A percentile compares a stretch with the other conserved stretches of the same genome.
phyloP scores from a whole-genome alignment of 1,140 invertebrate genomes.

The Ceratina calcarata region DNA sequence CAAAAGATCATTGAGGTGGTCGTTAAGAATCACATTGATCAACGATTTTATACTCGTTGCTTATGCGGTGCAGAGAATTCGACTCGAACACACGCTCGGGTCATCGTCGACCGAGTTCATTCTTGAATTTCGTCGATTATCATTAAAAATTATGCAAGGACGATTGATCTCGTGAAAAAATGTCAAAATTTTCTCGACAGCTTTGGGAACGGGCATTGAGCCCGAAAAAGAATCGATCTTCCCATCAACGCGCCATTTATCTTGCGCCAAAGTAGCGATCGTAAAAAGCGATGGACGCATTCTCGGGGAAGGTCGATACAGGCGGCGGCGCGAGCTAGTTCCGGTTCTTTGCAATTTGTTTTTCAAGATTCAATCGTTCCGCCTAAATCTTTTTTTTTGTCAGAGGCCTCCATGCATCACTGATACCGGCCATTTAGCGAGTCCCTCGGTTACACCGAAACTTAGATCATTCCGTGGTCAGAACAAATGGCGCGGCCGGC shows the following conservation, averaged over 20 bases:
- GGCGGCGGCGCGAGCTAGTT: background rate
- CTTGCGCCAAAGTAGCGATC: background rate
- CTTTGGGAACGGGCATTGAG: background rate
- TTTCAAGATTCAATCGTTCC: slow-evolving; percentile 1
- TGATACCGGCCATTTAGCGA: slow-evolving; percentile 18
- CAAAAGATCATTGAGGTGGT: too few species aligned
- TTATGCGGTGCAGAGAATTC: too few species aligned
- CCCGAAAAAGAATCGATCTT: background rate
- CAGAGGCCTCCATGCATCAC: background rate
- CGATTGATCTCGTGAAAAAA: too few species aligned
- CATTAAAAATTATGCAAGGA: too few species aligned
- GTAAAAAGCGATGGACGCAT: background rate
- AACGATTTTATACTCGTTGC: too few species aligned
- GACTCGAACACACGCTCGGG: too few species aligned
- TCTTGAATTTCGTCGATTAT: too few species aligned
- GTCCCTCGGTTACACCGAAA: slow-evolving; percentile 3
- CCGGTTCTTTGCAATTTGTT: background rate
- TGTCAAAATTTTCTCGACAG: too few species aligned
- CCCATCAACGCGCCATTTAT: background rate
- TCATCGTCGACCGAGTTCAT: too few species aligned
- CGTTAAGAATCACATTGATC: too few species aligned
- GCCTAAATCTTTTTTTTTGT: slow-evolving; percentile 9
- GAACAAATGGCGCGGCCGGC: slow-evolving; percentile 20
- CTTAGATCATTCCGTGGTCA: slow-evolving; percentile 15
- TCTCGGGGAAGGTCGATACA: too few species aligned